Evolutionary conservation across 2,797 vertebrate species (phyloP), one percentile per base, ranked within the genome.

Genomic region (Crax fasciolata): DNA sequence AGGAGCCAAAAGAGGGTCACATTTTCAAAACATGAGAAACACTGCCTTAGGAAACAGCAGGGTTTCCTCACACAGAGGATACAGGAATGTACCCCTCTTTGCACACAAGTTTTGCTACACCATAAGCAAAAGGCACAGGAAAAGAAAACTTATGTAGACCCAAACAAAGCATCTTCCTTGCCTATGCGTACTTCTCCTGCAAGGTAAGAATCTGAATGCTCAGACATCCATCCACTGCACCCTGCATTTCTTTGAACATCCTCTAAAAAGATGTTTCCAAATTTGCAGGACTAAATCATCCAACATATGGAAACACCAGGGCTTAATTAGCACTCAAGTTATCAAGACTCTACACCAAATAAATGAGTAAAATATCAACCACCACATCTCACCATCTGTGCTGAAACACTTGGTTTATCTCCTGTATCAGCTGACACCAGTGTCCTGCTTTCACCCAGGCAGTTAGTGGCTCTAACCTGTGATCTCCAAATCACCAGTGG

Each of bases 11-110:
- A 76, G 59, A 52, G 27, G 51, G 59, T 71, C 95, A 92, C 3
- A 6, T 67, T 87, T 88, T 77, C 84, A 79, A 87, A 93, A 80
- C 30, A 91, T 2, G 6, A 49, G 82, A 89, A 93, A 84, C 3
- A 2, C 11, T 54, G 71, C 84, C 84, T 63, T 57, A 87, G 84
- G 86, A 86, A 91, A 79, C 51, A 73, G 43, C 46, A 84, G 2
- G 0, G 55, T 49, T 87, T 88, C 71, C 71, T 74, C 43, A 68
- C 28, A 46, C 11, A 24, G 44, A 71, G 27, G 28, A 70, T 59
- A 51, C 21, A 66, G 62, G 57, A 91, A 4, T 4, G 23, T 86
- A 39, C 58, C 49, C 10, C 15, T 76, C 80, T 81, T 72, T 73
- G 79, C 55, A 48, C 13, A 63, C 12, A 51, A 46, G 30, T 24